Evolutionary conservation across 2,888 invertebrate genomes (phyloP).

Genomic region (Plebejus melissa): DNA sequence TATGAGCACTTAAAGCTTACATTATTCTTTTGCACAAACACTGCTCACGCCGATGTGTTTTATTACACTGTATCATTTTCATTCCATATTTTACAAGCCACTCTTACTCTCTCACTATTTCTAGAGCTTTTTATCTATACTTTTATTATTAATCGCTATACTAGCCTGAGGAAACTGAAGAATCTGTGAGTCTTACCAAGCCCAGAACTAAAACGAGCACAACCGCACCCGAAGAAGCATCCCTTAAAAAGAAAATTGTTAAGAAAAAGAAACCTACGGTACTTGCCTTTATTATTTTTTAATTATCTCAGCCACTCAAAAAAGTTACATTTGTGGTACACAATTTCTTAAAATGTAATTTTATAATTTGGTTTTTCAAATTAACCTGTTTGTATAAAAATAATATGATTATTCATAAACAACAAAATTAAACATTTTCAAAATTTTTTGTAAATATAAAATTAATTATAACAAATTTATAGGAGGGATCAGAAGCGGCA

Average conservation of each 20-base stretch:
- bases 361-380: neutral
- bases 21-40: conserved; percentile 10
- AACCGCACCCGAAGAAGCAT: conserved; percentile 72
- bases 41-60: conserved; percentile 2
- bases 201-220: conserved; percentile 73
- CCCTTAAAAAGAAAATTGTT: conserved; percentile 74
- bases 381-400: neutral
- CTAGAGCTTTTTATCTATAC: conserved; percentile 34
- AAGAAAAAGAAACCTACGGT: conserved; percentile 74
- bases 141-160: conserved; percentile 48
- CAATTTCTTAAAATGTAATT: neutral
- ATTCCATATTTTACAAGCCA: conserved; percentile 8
- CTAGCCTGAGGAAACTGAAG: conserved; percentile 71
- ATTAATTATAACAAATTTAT: conserved; percentile 39
- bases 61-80: neutral
- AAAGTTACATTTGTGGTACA: neutral
- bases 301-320: conserved; percentile 56
- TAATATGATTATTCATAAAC: neutral
- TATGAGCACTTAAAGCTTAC: conserved; percentile 18
- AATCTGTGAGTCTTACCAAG: conserved; percentile 71
- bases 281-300: conserved; percentile 47
- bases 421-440: neutral
- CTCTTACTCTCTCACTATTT: conserved; percentile 29
- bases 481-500: conserved; percentile 72
- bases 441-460: neutral